A percentile compares a stretch with the other conserved stretches of the same genome.
Conservation (phyloP, 1,140 invertebrate genomes). For the Neomicropteryx cornuta region DNA sequence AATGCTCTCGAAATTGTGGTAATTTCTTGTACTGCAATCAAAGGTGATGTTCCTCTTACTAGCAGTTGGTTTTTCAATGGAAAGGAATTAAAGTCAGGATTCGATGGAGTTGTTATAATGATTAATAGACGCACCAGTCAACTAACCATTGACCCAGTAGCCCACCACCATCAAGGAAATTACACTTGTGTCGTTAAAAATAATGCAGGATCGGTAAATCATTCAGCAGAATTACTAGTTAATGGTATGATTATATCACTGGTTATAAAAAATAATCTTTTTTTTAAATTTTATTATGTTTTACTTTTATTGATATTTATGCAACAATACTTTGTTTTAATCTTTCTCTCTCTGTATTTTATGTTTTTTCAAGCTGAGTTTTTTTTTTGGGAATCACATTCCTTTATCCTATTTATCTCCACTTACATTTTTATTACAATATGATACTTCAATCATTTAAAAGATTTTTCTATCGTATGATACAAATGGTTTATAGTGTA, state of each 20-base stretch:
- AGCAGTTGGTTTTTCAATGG: slow-evolving; percentile 52
- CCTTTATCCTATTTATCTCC: too few relatives aligned
- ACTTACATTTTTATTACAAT: too few relatives aligned
- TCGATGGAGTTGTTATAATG: slow-evolving; percentile 48
- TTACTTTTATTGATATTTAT: too few relatives aligned
- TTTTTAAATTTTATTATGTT: too few relatives aligned
- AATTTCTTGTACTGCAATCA: slow-evolving; percentile 42
- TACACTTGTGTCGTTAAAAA: slow-evolving; percentile 63
- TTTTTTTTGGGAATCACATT: too few relatives aligned
- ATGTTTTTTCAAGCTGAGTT: too few relatives aligned
- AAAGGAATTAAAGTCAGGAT: slow-evolving; percentile 29
- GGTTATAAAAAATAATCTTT: too few relatives aligned
- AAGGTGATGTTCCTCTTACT: slow-evolving; percentile 53
- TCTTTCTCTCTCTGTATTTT: too few relatives aligned
- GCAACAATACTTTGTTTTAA: too few relatives aligned
- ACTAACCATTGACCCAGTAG: slow-evolving; percentile 56
- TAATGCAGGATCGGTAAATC: slow-evolving; percentile 45
- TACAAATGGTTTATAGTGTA: slow-evolving; percentile 1
- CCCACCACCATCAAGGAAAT: slow-evolving; percentile 57
- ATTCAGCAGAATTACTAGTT: slow-evolving; percentile 54
- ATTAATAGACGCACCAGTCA: slow-evolving; percentile 53
- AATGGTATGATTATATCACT: slow-evolving; percentile 53
- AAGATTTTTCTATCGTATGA: slow-evolving; percentile 1
- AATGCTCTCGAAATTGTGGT: slow-evolving; percentile 48
- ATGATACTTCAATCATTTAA: neutral